These are phyloP conservation scores for Caenorhabditis panamensis DNA, from an alignment of 2,888 invertebrate genomes.

Conservation along the genomic window DNA sequence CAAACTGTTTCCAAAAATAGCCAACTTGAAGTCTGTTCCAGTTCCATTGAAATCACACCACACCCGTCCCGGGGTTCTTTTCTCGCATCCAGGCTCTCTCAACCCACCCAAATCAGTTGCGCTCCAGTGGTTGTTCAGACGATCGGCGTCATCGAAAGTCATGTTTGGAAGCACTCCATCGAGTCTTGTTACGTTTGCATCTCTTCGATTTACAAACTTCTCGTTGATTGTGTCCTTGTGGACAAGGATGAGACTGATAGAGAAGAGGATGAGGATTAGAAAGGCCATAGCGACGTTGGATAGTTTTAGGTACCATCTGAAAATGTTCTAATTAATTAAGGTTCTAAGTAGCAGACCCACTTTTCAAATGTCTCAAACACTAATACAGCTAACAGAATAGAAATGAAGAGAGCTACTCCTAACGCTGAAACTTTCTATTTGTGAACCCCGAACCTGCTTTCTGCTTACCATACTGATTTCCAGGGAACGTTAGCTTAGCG, in stretches of 20 bases:
- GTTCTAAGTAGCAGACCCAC: background rate
- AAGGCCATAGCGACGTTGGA: slow-evolving; percentile 5
- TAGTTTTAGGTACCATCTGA: slow-evolving; percentile 46
- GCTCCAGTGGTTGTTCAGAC: slow-evolving; percentile 31
- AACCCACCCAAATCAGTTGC: slow-evolving; percentile 20
- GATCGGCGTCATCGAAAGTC: slow-evolving; percentile 41
- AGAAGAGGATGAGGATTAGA: slow-evolving; percentile 30
- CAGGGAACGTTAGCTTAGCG: slow-evolving; percentile 18
- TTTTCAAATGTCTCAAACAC: slow-evolving; percentile 38
- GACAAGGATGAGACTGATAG: slow-evolving; percentile 23
- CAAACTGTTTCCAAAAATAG: slow-evolving; percentile 63
- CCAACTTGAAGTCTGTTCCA: slow-evolving; percentile 39
- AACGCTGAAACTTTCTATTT: too few relatives aligned
- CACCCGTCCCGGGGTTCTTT: slow-evolving; percentile 21
- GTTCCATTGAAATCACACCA: slow-evolving; percentile 38
- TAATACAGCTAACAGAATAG: slow-evolving; percentile 32
- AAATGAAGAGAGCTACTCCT: slow-evolving; percentile 19
- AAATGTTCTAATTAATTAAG: background rate
- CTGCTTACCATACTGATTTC: slow-evolving; percentile 7
- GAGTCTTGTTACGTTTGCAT: slow-evolving; percentile 9
- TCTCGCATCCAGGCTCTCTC: slow-evolving; percentile 29
- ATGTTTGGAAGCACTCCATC: slow-evolving; percentile 39
- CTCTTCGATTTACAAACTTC: slow-evolving; percentile 7
- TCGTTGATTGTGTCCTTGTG: slow-evolving; percentile 44
- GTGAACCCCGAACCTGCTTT: too few relatives aligned